Conservation (phyloP, 2,797 vertebrate species). For the Anguilla marmorata region DNA sequence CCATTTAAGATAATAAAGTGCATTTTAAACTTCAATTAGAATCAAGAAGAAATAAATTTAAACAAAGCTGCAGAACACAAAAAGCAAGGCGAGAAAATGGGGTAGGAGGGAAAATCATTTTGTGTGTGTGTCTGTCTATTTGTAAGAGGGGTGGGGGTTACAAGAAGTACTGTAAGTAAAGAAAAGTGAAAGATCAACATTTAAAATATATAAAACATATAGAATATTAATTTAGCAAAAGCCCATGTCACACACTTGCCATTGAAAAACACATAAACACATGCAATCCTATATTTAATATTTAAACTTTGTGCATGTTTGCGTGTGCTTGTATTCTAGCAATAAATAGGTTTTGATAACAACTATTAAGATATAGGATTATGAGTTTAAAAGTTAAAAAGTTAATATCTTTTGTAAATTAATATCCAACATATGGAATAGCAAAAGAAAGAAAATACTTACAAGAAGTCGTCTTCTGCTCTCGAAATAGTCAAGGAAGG, state of each 20-base stretch:
- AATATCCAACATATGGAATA: no score
- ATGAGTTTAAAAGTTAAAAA: background rate
- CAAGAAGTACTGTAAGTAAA: background rate
- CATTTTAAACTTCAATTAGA: background rate
- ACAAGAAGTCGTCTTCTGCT: conserved; percentile 90
- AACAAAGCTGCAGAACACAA: background rate
- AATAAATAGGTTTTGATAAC: background rate
- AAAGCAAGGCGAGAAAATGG: background rate
- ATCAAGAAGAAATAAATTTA: background rate
- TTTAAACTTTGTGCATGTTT: background rate
- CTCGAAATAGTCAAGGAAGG: conserved; percentile 90
- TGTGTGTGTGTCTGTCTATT: no score
- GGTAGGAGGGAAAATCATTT: background rate
- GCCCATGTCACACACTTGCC: background rate
- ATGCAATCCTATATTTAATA: background rate
- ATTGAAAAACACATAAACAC: background rate
- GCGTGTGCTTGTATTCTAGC: background rate
- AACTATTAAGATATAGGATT: background rate
- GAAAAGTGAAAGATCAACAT: background rate
- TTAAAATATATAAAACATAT: background rate
- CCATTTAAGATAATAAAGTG: background rate
- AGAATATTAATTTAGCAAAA: background rate
- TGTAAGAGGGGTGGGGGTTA: background rate
- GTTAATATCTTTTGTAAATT: background rate
- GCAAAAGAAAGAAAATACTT: conserved; percentile 63